Percentiles rank a stretch among this genome's conserved stretches.
Conservation (phyloP, 2,113 vertebrate genomes). For the Zosterops borbonicus region DNA sequence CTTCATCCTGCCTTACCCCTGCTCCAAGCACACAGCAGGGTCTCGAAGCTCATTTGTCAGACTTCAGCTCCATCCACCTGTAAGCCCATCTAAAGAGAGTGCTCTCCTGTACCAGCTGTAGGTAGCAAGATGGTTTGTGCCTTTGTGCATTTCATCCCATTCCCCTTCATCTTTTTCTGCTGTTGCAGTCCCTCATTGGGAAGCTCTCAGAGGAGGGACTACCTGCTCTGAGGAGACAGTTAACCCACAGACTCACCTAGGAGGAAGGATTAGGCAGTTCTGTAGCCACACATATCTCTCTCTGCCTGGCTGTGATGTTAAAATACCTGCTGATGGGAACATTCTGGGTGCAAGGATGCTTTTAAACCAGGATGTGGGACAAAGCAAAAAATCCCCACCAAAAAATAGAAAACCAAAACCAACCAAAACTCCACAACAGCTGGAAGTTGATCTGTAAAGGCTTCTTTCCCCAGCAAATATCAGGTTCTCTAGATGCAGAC, state of each 20-base stretch:
- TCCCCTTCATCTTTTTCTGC: background rate
- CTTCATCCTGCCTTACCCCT: background rate
- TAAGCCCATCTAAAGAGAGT: background rate
- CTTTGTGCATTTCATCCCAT: fast-evolving
- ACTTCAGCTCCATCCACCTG: background rate
- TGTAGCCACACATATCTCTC: background rate
- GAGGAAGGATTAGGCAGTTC: fast-evolving
- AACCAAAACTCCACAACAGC: background rate
- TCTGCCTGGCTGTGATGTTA: background rate
- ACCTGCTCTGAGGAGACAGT: background rate
- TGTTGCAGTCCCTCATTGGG: background rate
- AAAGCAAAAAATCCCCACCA: background rate
- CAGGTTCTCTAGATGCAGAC: background rate
- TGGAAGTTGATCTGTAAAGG: background rate
- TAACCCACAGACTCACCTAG: background rate
- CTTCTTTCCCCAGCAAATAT: background rate
- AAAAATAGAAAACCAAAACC: background rate
- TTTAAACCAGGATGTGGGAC: background rate
- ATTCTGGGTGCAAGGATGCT: background rate
- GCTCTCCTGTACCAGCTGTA: fast-evolving
- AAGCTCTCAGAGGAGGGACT: background rate
- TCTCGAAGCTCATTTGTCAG: background rate
- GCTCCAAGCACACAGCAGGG: background rate
- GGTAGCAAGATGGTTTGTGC: background rate
- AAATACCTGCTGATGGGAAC: background rate